These are phyloP conservation scores for Columbina picui DNA, from an alignment of 2,113 vertebrate species.

Conservation along the genomic window DNA sequence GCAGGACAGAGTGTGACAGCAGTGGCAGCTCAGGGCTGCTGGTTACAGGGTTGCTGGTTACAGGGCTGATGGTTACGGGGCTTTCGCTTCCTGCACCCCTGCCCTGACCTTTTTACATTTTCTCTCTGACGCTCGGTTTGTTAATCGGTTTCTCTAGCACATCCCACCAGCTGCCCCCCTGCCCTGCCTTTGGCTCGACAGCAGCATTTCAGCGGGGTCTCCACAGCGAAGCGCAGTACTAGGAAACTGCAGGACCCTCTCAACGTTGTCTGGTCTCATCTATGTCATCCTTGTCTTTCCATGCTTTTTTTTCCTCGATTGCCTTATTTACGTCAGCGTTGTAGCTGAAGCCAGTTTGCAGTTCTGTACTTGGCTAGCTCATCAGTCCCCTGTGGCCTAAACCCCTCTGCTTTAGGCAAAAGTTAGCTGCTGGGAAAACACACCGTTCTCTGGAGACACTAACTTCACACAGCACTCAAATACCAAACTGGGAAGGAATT, in stretches of 20 bases:
- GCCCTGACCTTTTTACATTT: neutral
- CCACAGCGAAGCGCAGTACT: neutral
- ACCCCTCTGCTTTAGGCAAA: neutral
- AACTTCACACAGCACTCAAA: neutral
- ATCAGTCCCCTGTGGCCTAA: neutral
- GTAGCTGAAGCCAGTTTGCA: neutral
- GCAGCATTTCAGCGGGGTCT: neutral
- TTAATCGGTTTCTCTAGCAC: neutral
- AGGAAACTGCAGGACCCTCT: rapidly evolving
- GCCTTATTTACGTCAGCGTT: neutral
- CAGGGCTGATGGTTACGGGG: neutral
- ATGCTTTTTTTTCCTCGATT: neutral
- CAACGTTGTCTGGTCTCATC: neutral
- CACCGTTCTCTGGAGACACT: neutral
- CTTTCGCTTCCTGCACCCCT: neutral
- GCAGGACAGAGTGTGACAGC: neutral
- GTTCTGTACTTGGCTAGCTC: neutral
- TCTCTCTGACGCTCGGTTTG: neutral
- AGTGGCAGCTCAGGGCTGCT: neutral
- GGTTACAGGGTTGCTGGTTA: neutral
- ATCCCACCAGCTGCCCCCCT: neutral
- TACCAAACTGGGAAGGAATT: neutral
- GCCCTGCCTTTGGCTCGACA: neutral
- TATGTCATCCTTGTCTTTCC: rapidly evolving
- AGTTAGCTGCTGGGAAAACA: neutral